Evolutionary conservation across 37 sponge, comb jelly and placozoan species (phyloP).

Genomic region (Halichondria panicea): DNA sequence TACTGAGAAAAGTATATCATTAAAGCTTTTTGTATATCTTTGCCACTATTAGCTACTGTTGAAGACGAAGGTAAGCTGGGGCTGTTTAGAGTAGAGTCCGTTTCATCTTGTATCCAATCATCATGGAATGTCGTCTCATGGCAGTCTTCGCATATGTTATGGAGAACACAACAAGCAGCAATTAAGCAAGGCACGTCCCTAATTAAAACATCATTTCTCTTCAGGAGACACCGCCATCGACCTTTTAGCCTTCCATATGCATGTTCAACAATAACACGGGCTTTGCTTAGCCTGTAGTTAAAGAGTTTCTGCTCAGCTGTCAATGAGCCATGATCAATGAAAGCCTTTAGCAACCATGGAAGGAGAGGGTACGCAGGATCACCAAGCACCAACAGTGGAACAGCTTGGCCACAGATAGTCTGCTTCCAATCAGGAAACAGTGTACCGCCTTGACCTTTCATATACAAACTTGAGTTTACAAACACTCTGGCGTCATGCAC

Average conservation of each 20-base stretch:
- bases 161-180: slow-evolving; percentile 25
- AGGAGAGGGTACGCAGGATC: slow-evolving; percentile 52
- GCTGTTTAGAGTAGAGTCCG: background rate
- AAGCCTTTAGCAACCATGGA: slow-evolving; percentile 57
- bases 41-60: background rate
- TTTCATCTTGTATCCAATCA: slow-evolving; percentile 5
- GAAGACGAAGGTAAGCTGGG: background rate
- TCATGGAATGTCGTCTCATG: slow-evolving; percentile 2
- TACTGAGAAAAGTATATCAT: no score
- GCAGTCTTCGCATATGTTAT: slow-evolving; percentile 34
- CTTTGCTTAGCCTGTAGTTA: slow-evolving; percentile 30
- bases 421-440: slow-evolving; percentile 7
- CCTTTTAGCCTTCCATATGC: slow-evolving; percentile 47
- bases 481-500: slow-evolving; percentile 61
- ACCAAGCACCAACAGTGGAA: slow-evolving; percentile 36
- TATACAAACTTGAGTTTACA: slow-evolving; percentile 20
- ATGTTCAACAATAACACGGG: slow-evolving; percentile 30
- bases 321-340: slow-evolving; percentile 6
- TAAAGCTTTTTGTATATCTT: background rate
- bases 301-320: slow-evolving; percentile 17
- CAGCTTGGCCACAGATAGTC: background rate
- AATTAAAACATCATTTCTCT: background rate
- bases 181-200: slow-evolving; percentile 14
- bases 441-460: background rate
- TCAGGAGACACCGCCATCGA: slow-evolving; percentile 41